Conservation (phyloP, 2,113 vertebrate species). For the Dinomys branickii region DNA sequence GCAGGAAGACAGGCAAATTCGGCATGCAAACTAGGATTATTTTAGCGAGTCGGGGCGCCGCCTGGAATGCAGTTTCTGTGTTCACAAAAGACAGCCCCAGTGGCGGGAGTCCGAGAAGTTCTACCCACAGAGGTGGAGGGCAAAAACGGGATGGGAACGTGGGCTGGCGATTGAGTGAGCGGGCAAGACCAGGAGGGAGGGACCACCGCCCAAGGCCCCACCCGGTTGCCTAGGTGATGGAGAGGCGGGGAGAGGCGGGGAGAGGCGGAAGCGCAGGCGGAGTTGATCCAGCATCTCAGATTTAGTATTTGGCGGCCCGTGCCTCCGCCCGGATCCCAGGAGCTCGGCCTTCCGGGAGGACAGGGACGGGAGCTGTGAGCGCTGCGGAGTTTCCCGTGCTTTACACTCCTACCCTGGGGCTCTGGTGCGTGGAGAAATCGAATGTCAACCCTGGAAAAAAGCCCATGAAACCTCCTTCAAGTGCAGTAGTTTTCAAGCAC, state of each 20-base stretch:
- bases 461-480: neutral
- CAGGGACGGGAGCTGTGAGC: neutral
- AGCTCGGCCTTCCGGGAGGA: neutral
- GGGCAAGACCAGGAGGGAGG: neutral
- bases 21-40: constrained; percentile 41
- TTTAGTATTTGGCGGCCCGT: neutral
- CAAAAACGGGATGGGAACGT: neutral
- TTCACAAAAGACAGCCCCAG: constrained; percentile 24
- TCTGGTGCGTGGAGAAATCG: neutral
- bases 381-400: neutral
- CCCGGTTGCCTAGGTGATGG: constrained; percentile 60
- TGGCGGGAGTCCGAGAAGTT: neutral
- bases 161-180: neutral
- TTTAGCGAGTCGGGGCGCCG: neutral
- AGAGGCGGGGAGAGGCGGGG: neutral
- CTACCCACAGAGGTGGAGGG: neutral
- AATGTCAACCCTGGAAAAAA: neutral
- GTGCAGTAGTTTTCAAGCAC: neutral
- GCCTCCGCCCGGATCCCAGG: neutral
- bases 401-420: neutral
- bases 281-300: neutral
- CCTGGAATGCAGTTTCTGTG: constrained; percentile 47
- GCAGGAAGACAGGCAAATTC: constrained; percentile 50
- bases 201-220: neutral
- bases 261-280: neutral